These are phyloP conservation scores for Venusia cambrica DNA, from an alignment of 2,888 invertebrate genomes.

Conservation along the genomic window DNA sequence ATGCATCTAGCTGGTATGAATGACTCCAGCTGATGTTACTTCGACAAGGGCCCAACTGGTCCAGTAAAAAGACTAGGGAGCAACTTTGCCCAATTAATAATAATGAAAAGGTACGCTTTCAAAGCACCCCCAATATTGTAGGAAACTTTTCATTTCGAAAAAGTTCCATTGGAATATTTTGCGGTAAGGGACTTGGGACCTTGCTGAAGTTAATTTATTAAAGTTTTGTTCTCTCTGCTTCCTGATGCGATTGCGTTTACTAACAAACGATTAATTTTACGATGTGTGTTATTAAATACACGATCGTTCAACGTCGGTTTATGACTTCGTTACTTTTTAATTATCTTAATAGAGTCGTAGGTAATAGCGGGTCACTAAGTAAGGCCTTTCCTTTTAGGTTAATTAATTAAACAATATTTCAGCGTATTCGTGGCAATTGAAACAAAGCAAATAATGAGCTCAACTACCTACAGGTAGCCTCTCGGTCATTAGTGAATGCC, in stretches of 20 bases:
- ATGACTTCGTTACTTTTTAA: constrained; percentile 22
- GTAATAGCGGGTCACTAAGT: constrained; percentile 22
- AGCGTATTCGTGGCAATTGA: constrained; percentile 24
- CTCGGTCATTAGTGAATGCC: constrained; percentile 51
- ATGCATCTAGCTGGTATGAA: constrained; percentile 55
- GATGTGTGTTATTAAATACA: constrained; percentile 62
- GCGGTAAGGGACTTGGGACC: constrained; percentile 53
- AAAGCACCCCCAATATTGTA: constrained; percentile 58
- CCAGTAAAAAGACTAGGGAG: constrained; percentile 59
- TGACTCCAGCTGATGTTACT: constrained; percentile 36
- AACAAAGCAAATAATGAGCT: constrained; percentile 46
- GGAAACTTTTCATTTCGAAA: constrained; percentile 63
- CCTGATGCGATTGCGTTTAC: constrained; percentile 54
- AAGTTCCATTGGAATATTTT: constrained; percentile 58
- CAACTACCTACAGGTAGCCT: constrained; percentile 46
- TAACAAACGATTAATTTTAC: constrained; percentile 67
- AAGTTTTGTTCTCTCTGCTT: constrained; percentile 45
- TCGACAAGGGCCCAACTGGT: constrained; percentile 58
- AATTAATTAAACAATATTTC: constrained; percentile 27
- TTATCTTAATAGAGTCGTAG: constrained; percentile 26
- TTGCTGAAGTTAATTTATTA: constrained; percentile 44
- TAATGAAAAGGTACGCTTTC: constrained; percentile 56
- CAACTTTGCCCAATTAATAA: constrained; percentile 73
- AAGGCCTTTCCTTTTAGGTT: constrained; percentile 26
- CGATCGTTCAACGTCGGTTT: constrained; percentile 26